Evolutionary conservation across 2,888 invertebrate genomes (phyloP), one percentile per base, ranked within the genome.

Genomic region (Capitulum mitella): DNA sequence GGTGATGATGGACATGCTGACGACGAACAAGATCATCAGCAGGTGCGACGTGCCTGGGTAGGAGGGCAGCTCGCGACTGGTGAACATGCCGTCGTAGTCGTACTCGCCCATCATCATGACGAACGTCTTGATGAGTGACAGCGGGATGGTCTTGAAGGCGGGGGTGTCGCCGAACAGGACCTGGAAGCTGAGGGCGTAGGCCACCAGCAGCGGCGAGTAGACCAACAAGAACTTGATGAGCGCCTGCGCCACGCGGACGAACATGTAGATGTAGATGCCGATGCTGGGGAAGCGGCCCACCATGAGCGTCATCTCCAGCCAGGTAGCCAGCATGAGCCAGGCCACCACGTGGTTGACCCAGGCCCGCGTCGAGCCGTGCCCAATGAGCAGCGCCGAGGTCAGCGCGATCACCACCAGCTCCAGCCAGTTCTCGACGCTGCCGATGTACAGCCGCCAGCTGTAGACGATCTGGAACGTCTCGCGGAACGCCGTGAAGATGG

Each of bases 101-200:
- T 89, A 89, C 82, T 90, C 89, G 79, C 89, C 88, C 19, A 89
- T 89, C 89, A 89, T 89, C 89, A 89, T 89, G 5, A 89, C 89
- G 75, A 89, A 86, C 0, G 89, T 89, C 82, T 89, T 89, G 40
- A 89, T 87, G 2, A 89, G 83, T 0, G 89, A 87, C 34, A 87
- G 86, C 86, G 88, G 88, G 0, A 89, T 88, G 26, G 86, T 86
- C 46, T 87, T 86, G 81, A 89, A 90, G 0, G 89, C 88, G 37
- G 86, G 84, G 81, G 86, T 85, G 0, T 87, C 87, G 34, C 85
- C 86, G 83, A 89, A 89, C 82, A 89, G 87, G 76, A 89, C 87
- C 87, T 89, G 88, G 82, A 89, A 89, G 81, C 88, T 87, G 43
- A 89, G 84, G 0, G 89, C 86, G 82, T 89, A 89, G 34, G 89